A percentile compares a stretch with the other conserved stretches of the same genome.
Conservation (phyloP, 2,888 invertebrate genomes). For the Lottia scabra region DNA sequence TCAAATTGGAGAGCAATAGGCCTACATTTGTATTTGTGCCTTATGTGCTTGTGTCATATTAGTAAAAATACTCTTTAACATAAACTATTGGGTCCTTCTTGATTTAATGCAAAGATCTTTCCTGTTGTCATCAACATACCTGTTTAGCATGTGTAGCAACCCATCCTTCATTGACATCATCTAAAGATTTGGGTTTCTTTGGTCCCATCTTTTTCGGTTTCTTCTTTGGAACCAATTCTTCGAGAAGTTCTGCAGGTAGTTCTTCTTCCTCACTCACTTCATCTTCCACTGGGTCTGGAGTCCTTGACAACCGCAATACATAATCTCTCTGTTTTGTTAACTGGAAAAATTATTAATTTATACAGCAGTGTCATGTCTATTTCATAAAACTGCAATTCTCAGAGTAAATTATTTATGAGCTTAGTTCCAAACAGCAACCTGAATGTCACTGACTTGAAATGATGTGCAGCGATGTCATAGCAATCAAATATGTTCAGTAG, state of each 20-base stretch:
- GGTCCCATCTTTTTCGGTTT: slow-evolving; percentile 66
- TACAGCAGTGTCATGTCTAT: too few species aligned
- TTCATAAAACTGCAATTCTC: neutral
- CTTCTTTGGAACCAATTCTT: slow-evolving; percentile 40
- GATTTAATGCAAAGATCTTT: too few species aligned
- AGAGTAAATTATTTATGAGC: neutral
- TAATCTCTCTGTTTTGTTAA: slow-evolving; percentile 76
- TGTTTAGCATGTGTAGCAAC: slow-evolving; percentile 86
- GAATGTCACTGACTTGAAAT: too few species aligned
- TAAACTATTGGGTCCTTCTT: too few species aligned
- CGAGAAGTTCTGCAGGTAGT: slow-evolving; percentile 38
- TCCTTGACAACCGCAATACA: slow-evolving; percentile 83
- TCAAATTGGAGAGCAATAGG: too few species aligned
- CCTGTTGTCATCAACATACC: slow-evolving; percentile 62
- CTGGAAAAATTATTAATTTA: slow-evolving; percentile 35
- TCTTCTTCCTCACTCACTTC: slow-evolving; percentile 56
- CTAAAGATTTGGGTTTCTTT: slow-evolving; percentile 72
- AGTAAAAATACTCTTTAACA: too few species aligned
- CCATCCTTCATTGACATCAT: slow-evolving; percentile 78
- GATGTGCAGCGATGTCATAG: too few species aligned
- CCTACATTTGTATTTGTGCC: too few species aligned
- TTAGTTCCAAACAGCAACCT: neutral
- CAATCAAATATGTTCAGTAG: too few species aligned
- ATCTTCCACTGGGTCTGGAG: slow-evolving; percentile 73
- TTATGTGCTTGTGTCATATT: too few species aligned